Base-by-base conservation (phyloP, 2,113 vertebrate genomes). In the Tragelaphus scriptus region DNA sequence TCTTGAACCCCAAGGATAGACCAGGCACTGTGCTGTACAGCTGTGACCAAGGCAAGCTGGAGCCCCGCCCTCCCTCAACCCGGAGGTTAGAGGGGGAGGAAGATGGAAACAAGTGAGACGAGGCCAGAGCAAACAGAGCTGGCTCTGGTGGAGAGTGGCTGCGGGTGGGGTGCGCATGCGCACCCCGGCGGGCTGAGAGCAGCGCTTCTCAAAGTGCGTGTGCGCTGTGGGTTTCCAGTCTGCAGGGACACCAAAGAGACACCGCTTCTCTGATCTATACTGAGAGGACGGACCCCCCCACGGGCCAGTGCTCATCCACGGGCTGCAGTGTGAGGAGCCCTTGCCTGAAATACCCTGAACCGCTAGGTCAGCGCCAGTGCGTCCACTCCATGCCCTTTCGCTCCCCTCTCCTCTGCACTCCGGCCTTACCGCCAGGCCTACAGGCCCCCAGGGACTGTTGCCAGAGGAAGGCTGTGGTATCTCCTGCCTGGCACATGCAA, bases 151-250 rank as follows among this genome's bases (percentile, higher is more conserved):
- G 44, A 80, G 36, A n/a, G 47, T 3, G 75, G 47, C 21, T 32
- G 47, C 2, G 15, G 3, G 40, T 2, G 2, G 26, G 25, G 11
- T 55, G 12, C 0, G 15, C 4, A 0, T 2, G 32, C 0, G 49
- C 40, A 11, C 26, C 26, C 8, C 5, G 12, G 0, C 5, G 14
- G 10, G 28, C 65, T 56, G 44, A 47, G 59, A 25, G 32, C 7
- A 4, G 47, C 2, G 2, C 58, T 49, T 49, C 51, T 71, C 51
- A 9, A 6, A 15, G 53, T 15, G 19, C 2, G 23, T 32, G 19
- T 21, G 26, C 21, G 30, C 80, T 1, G 11, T 12, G 11, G 13
- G 36, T 9, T 89, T 32, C 88, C 28, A 12, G 77, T 3, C 77
- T 68, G 40, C 47, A 36, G 6, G 1, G 0, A 28, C 44, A 40